A percentile compares a stretch with the other conserved stretches of the same genome.
Conservation (phyloP, 2,888 invertebrate genomes). For the Leptura quadrifasciata region DNA sequence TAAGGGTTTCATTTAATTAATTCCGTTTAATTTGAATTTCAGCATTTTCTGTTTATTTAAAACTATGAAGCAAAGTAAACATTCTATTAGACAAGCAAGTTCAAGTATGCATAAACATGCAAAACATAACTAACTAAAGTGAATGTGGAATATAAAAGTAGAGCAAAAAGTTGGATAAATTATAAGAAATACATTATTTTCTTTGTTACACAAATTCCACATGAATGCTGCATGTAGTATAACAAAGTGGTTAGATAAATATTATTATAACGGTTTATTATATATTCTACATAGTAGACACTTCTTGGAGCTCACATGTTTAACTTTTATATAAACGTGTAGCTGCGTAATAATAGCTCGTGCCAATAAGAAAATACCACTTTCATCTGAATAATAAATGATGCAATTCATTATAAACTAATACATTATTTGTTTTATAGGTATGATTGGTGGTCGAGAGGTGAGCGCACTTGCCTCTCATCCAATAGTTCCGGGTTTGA, state of each 20-base stretch:
- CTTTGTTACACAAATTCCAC: not conserved
- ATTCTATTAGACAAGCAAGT: no score
- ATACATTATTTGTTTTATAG: not conserved
- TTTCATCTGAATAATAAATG: conserved; percentile 18
- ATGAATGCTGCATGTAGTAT: not conserved
- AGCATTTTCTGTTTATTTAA: no score
- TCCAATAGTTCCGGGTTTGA: no score
- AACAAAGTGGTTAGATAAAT: conserved; percentile 1
- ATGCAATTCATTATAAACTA: conserved; percentile 1
- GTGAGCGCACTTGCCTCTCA: no score
- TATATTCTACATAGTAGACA: not conserved
- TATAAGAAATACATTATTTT: not conserved
- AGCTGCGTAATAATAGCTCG: not conserved
- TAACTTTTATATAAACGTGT: conserved; percentile 2
- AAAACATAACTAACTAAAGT: not conserved
- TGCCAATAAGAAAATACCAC: not conserved
- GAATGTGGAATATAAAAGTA: not conserved
- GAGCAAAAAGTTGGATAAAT: not conserved
- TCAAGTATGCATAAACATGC: no score
- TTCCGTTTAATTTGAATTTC: no score
- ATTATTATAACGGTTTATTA: not conserved
- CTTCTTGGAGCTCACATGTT: not conserved
- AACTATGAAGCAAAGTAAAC: no score
- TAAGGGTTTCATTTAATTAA: no score
- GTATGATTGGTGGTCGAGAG: no score